phyloP scores from a whole-genome alignment of 2,888 invertebrate genomes.

The Clitarchus hookeri region DNA sequence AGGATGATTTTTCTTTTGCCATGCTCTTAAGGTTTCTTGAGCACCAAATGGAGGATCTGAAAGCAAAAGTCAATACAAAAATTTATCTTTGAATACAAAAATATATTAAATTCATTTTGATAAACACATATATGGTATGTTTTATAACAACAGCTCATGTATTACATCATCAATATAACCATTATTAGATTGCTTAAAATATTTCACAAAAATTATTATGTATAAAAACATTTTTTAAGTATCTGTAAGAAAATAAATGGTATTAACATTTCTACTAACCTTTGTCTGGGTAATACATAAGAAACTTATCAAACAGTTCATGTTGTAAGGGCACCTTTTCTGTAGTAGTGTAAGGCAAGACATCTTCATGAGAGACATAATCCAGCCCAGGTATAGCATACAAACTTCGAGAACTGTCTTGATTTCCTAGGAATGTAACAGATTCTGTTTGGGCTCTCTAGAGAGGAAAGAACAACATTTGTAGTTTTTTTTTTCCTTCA shows the following conservation, averaged over 20 bases:
- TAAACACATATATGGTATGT: no score
- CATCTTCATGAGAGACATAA: constrained; percentile 97
- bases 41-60: constrained; percentile 84
- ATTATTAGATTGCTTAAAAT: no score
- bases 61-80: constrained; percentile 28
- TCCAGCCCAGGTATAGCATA: constrained; percentile 97
- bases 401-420: constrained; percentile 90
- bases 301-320: constrained; percentile 95
- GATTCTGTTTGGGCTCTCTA: constrained; percentile 98
- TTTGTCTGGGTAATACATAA: constrained; percentile 77
- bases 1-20: constrained; percentile 97
- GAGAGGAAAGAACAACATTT: neutral
- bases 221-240: constrained; percentile 23
- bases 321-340: constrained; percentile 91
- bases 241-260: constrained; percentile 19
- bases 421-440: constrained; percentile 95
- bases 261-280: constrained; percentile 56
- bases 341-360: constrained; percentile 89
- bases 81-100: no score
- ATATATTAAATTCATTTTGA: no score
- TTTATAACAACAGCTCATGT: no score
- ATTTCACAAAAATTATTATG: no score
- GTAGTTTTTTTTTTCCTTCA: neutral
- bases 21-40: constrained; percentile 88
- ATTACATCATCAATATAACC: no score